phyloP scores from a whole-genome alignment of 2,888 invertebrate species.

The Microlaimidae sp. region DNA sequence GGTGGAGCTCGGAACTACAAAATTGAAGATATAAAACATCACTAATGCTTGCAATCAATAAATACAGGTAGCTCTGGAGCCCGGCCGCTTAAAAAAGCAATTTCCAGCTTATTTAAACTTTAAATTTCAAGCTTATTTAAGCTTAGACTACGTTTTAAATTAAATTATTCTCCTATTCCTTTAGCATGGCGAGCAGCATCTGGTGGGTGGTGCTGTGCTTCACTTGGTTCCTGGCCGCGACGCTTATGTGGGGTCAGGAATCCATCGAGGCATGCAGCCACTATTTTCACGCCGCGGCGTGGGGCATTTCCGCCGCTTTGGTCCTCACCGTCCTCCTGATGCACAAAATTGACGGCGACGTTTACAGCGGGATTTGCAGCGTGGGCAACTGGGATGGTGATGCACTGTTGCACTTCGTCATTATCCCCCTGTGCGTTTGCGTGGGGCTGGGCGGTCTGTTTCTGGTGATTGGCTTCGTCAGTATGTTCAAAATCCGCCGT shows the following conservation, averaged over 20 bases:
- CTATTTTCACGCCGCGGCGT: conserved; percentile 87
- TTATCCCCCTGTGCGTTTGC: conserved; percentile 66
- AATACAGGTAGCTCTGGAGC: no score
- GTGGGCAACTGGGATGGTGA: conserved; percentile 79
- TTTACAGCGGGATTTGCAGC: conserved; percentile 84
- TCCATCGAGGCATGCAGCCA: conserved; percentile 50
- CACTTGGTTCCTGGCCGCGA: conserved; percentile 96
- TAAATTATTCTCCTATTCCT: conserved; percentile 95
- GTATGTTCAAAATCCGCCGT: conserved; percentile 72
- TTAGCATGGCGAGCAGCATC: conserved; percentile 40
- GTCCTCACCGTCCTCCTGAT: conserved; percentile 69
- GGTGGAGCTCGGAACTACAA: no score
- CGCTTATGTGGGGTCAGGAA: conserved; percentile 93
- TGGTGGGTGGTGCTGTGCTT: conserved; percentile 70
- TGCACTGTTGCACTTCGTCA: conserved; percentile 59
- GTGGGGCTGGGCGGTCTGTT: conserved; percentile 71
- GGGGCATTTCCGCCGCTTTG: conserved; percentile 80
- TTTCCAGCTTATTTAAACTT: no score
- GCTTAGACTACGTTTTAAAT: no score
- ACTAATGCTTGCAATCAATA: no score
- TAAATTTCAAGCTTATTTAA: no score
- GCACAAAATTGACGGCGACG: conserved; percentile 85
- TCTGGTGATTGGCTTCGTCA: conserved; percentile 74
- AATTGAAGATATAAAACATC: no score
- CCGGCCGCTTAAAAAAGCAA: no score